Percentiles rank a stretch among this genome's conserved stretches.
Evolutionary conservation across 2,888 invertebrate genomes (phyloP).

Genomic region (Mimachlamys varia): DNA sequence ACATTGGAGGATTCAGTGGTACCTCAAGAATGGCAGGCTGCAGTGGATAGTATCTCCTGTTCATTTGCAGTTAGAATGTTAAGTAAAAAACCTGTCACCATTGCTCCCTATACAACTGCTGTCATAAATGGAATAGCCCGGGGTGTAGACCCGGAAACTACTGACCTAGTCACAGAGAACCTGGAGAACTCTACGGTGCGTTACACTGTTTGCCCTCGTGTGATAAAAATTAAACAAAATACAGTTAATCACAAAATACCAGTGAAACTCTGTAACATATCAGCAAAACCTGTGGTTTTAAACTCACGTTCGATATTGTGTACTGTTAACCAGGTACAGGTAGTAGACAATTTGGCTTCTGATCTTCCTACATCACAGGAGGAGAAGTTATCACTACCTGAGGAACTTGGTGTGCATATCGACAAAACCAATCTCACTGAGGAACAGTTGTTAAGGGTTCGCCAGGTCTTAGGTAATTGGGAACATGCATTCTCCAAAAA

Average conservation of each 20-base stretch:
- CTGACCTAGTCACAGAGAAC: constrained; percentile 41
- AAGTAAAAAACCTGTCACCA: neutral
- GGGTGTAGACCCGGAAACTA: constrained; percentile 28
- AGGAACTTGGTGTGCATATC: constrained; percentile 28
- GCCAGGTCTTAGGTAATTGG: constrained; percentile 39
- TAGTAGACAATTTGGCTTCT: constrained; percentile 46
- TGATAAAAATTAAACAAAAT: constrained; percentile 17
- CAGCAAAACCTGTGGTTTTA: constrained; percentile 44
- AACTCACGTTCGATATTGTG: constrained; percentile 40
- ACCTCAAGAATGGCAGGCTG: constrained; percentile 39
- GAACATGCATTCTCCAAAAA: constrained; percentile 40
- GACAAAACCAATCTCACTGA: constrained; percentile 35
- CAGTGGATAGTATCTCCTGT: too few species aligned
- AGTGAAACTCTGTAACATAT: constrained; percentile 50
- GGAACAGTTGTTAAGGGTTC: constrained; percentile 3
- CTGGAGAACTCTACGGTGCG: neutral
- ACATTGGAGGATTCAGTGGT: neutral
- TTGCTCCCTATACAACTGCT: constrained; percentile 38
- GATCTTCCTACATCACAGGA: neutral
- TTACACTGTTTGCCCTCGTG: constrained; percentile 42
- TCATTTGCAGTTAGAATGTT: too few species aligned
- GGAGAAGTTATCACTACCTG: constrained; percentile 9
- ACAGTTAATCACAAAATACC: constrained; percentile 38
- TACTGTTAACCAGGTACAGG: constrained; percentile 40
- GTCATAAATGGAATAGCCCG: constrained; percentile 41